phyloP scores from a whole-genome alignment of 1,140 invertebrate genomes.

The Mercenaria mercenaria region DNA sequence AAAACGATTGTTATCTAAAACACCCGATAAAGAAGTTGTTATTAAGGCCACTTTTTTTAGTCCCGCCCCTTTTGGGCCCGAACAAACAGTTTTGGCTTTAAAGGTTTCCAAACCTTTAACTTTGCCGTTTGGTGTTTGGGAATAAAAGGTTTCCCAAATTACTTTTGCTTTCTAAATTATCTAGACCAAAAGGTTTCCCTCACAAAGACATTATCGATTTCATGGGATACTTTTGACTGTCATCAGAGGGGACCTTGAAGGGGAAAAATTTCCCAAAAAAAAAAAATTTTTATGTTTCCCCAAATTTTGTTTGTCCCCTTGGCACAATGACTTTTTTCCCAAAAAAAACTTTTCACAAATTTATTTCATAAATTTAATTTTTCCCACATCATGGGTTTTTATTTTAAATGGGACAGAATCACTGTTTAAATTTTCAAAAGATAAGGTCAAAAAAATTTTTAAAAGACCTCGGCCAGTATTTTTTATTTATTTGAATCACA shows the following conservation, averaged over 20 bases:
- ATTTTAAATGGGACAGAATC: conserved; percentile 38
- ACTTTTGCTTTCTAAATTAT: conserved; percentile 44
- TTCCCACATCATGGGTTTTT: conserved; percentile 63
- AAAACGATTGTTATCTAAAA: conserved; percentile 68
- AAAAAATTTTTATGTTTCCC: conserved; percentile 58
- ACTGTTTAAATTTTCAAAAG: conserved; percentile 58
- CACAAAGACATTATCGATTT: conserved; percentile 63
- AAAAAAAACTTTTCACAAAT: conserved; percentile 70
- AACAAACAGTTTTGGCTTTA: neutral
- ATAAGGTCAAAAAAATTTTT: conserved; percentile 54
- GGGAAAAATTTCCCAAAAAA: conserved; percentile 72
- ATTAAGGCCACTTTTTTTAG: conserved; percentile 71
- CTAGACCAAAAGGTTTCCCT: conserved; percentile 19
- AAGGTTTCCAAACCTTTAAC: conserved; percentile 13
- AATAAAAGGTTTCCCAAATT: conserved; percentile 69
- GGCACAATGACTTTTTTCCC: conserved; percentile 63
- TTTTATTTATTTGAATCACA: conserved; percentile 25
- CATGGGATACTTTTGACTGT: neutral
- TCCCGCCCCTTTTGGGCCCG: neutral
- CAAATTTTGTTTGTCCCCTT: conserved; percentile 34
- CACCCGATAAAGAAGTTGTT: conserved; percentile 74
- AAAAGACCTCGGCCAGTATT: conserved; percentile 63
- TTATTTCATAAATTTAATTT: conserved; percentile 64
- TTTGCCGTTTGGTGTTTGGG: conserved; percentile 60
- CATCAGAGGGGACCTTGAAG: conserved; percentile 63